Conservation (phyloP, 2,888 invertebrate species). For the Andrena marginata region DNA sequence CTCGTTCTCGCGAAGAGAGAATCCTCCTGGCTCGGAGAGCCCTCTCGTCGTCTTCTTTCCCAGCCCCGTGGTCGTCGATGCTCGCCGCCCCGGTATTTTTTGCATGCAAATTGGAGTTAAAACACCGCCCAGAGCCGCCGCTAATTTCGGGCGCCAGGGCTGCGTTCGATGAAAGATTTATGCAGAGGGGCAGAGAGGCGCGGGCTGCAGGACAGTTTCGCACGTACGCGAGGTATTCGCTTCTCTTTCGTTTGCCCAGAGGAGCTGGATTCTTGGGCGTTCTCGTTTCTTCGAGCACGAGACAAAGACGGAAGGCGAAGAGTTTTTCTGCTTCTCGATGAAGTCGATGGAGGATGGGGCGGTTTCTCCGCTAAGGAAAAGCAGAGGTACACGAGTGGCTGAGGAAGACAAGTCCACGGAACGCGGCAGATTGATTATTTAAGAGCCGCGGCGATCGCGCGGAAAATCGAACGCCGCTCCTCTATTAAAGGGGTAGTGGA, state of each 20-base stretch:
- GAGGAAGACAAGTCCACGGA: conserved; percentile 32
- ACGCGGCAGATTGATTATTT: conserved; percentile 80
- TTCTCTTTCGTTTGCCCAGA: neutral
- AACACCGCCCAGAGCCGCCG: conserved; percentile 48
- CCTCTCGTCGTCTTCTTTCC: conserved; percentile 17
- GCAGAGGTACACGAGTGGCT: conserved; percentile 1
- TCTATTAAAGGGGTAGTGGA: conserved; percentile 71
- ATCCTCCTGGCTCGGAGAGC: conserved; percentile 31
- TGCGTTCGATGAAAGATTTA: conserved; percentile 79
- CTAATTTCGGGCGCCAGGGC: conserved; percentile 67
- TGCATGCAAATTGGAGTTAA: conserved; percentile 70
- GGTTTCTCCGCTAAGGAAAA: too few species aligned
- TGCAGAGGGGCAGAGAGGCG: conserved; percentile 60
- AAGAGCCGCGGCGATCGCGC: conserved; percentile 72
- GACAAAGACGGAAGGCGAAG: too few species aligned
- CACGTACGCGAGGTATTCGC: neutral
- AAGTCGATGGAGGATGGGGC: too few species aligned
- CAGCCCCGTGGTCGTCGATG: neutral
- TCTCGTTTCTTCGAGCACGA: too few species aligned
- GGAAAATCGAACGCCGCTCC: conserved; percentile 81
- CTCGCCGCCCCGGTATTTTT: conserved; percentile 51
- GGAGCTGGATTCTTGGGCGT: neutral
- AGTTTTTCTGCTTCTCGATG: too few species aligned
- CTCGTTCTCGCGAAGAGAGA: conserved; percentile 36
- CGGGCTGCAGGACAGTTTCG: neutral